Evolutionary conservation across 2,797 vertebrate species (phyloP).

Genomic region (Champsocephalus esox): DNA sequence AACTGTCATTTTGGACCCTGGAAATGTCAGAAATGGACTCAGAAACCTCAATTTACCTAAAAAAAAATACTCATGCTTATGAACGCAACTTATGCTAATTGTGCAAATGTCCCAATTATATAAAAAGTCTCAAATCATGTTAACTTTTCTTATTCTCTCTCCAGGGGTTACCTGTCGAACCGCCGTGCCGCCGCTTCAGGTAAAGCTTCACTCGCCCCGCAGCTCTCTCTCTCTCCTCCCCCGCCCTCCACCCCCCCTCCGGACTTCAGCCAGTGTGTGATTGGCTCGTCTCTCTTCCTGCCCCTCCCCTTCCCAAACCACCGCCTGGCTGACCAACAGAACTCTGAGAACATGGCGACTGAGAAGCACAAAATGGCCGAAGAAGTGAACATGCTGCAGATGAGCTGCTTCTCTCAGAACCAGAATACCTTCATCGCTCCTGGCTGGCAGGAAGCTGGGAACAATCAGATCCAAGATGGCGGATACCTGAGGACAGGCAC

Average conservation of each 20-base stretch:
- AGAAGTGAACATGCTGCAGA: slow-evolving; percentile 84
- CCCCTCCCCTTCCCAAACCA: slow-evolving; percentile 89
- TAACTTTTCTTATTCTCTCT: not conserved
- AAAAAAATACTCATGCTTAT: too few species aligned
- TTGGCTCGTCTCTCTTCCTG: slow-evolving; percentile 77
- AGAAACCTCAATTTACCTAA: too few species aligned
- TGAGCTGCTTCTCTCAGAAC: slow-evolving; percentile 80
- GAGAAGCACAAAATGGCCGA: slow-evolving; percentile 87
- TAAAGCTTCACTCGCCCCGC: slow-evolving; percentile 14
- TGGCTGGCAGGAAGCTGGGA: slow-evolving; percentile 25
- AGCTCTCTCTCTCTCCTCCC: slow-evolving; percentile 56
- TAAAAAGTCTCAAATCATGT: too few species aligned
- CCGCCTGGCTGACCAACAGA: slow-evolving; percentile 88
- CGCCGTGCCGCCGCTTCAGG: not conserved
- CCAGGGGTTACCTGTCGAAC: slow-evolving; percentile 53
- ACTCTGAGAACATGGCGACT: slow-evolving; percentile 90
- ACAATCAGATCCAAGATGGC: slow-evolving; percentile 34
- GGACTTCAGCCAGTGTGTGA: slow-evolving; percentile 91
- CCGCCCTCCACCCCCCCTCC: slow-evolving; percentile 89
- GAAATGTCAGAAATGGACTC: too few species aligned
- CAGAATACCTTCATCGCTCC: not conserved
- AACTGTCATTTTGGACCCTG: too few species aligned
- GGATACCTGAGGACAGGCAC: slow-evolving; percentile 45
- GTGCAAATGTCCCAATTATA: too few species aligned
- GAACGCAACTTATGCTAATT: too few species aligned